A percentile compares a stretch with the other conserved stretches of the same genome.
Evolutionary conservation across 2,113 vertebrate species (phyloP).

Genomic region (Oreochromis niloticus): DNA sequence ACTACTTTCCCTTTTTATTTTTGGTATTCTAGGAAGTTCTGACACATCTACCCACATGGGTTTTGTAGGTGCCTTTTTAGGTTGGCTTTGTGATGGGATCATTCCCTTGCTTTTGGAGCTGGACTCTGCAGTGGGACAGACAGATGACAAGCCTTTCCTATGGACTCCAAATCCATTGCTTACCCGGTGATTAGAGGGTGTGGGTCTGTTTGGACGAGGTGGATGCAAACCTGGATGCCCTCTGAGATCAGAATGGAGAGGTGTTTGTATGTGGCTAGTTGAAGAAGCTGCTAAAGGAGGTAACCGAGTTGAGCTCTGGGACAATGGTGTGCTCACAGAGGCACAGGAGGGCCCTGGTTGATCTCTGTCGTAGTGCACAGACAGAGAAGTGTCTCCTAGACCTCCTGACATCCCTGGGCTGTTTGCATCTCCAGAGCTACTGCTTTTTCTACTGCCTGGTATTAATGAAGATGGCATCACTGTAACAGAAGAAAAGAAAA

Average conservation of each 20-base stretch:
- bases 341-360: conserved; percentile 17
- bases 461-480: conserved; percentile 59
- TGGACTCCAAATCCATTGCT: conserved; percentile 37
- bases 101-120: conserved; percentile 34
- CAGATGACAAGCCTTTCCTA: background rate
- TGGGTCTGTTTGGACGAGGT: conserved; percentile 43
- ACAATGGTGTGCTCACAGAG: conserved; percentile 9
- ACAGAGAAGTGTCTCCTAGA: conserved; percentile 41
- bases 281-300: background rate
- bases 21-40: conserved; percentile 91
- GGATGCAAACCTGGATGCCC: conserved; percentile 32
- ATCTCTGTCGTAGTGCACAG: background rate
- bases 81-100: background rate
- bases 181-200: conserved; percentile 8
- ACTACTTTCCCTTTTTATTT: conserved; percentile 78
- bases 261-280: background rate
- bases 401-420: conserved; percentile 9
- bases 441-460: conserved; percentile 25
- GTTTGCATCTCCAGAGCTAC: conserved; percentile 40
- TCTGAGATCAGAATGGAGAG: conserved; percentile 23
- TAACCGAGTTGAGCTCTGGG: background rate
- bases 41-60: conserved; percentile 80
- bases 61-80: conserved; percentile 63
- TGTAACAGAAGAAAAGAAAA: conserved; percentile 39
- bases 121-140: conserved; percentile 12